Evolutionary conservation across 2,888 invertebrate species (phyloP).

Genomic region (Drosophila putrida): DNA sequence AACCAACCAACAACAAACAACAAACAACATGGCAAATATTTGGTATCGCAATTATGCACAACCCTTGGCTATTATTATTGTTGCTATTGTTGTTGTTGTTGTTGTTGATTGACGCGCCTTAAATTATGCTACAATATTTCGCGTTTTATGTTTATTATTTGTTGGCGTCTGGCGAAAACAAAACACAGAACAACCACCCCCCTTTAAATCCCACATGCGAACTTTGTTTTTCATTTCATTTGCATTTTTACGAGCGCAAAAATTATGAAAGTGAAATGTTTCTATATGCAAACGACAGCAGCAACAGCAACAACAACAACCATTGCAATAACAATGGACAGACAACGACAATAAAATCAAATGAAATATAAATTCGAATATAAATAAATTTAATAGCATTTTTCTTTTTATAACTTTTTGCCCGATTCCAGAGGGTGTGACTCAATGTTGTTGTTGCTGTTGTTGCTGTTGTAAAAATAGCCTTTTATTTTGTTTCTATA

Average conservation of each 20-base stretch:
- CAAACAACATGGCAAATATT: constrained; percentile 42
- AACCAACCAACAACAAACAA: background rate
- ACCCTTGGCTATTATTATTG: constrained; percentile 25
- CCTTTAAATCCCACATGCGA: background rate
- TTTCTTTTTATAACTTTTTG: constrained; percentile 28
- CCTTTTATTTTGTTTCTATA: constrained; percentile 24
- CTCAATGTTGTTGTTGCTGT: constrained; percentile 23
- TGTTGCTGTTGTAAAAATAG: constrained; percentile 41
- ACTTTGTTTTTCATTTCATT: constrained; percentile 56
- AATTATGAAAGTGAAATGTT: constrained; percentile 63
- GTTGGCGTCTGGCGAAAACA: constrained; percentile 29
- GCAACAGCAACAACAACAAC: constrained; percentile 10
- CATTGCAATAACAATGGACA: constrained; percentile 6
- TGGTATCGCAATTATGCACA: constrained; percentile 27
- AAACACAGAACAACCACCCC: constrained; percentile 19
- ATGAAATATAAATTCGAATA: constrained; percentile 52
- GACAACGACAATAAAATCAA: constrained; percentile 54
- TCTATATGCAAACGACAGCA: constrained; percentile 28
- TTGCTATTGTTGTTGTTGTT: constrained; percentile 7
- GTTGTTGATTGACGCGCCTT: constrained; percentile 61
- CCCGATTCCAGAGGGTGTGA: constrained; percentile 5
- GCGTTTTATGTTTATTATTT: constrained; percentile 14
- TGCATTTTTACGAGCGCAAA: constrained; percentile 63
- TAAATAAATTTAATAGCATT: constrained; percentile 48
- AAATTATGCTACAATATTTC: constrained; percentile 65